A percentile compares a stretch with the other conserved stretches of the same genome.
These are phyloP conservation scores for Gambusia yucatana DNA, from an alignment of 2,797 vertebrate genomes.

Conservation along the genomic window DNA sequence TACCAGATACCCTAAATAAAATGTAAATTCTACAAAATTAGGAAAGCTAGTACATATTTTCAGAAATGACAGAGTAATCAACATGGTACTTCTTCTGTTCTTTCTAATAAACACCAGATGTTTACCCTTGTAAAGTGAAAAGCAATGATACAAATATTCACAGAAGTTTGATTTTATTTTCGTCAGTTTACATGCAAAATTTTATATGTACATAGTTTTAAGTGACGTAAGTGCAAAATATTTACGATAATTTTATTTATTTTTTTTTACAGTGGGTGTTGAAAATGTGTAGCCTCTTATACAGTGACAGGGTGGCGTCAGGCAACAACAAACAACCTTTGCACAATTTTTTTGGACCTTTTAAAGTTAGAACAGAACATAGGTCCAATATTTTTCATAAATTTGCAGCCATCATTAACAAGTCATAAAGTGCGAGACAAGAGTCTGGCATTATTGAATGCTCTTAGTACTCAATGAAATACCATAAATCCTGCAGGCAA, in stretches of 20 bases:
- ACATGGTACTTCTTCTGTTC: neutral
- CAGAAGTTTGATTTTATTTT: slow-evolving; percentile 28
- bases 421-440: slow-evolving; percentile 10
- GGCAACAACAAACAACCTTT: slow-evolving; percentile 13
- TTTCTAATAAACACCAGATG: neutral
- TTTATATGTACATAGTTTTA: slow-evolving; percentile 18
- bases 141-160: slow-evolving; percentile 48
- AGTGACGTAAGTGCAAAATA: slow-evolving; percentile 38
- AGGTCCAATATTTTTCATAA: neutral
- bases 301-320: no score
- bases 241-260: slow-evolving; percentile 6
- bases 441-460: slow-evolving; percentile 5
- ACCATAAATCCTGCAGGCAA: slow-evolving; percentile 5
- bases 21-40: neutral
- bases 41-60: neutral
- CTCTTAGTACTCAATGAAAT: neutral
- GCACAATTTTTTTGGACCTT: neutral
- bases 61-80: neutral
- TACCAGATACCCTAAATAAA: neutral
- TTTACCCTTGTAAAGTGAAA: slow-evolving; percentile 12
- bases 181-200: slow-evolving; percentile 15
- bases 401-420: slow-evolving; percentile 8
- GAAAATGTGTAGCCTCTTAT: neutral
- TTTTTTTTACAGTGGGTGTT: slow-evolving; percentile 21
- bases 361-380: neutral